phyloP scores from a whole-genome alignment of 2,888 invertebrate species.

The Heteromyza rotundicornis region DNA sequence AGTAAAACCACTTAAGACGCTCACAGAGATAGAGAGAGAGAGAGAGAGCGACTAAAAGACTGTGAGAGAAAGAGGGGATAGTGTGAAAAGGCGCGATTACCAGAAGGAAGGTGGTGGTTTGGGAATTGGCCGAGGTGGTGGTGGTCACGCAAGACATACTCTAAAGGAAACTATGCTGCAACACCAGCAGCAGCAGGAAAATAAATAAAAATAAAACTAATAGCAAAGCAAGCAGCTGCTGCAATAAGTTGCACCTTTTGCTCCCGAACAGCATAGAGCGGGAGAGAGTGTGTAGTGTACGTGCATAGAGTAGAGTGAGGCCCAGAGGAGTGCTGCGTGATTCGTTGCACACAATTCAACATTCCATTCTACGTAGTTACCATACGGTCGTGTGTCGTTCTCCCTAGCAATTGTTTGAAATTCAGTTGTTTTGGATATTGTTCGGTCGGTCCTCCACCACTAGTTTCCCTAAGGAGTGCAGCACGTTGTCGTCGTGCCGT shows the following conservation, averaged over 20 bases:
- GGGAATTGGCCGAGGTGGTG: slow-evolving; percentile 26
- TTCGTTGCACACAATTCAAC: neutral
- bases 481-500: neutral
- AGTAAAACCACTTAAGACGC: slow-evolving; percentile 54
- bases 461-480: no score
- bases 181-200: slow-evolving; percentile 31
- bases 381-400: no score
- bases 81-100: neutral
- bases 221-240: slow-evolving; percentile 44
- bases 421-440: neutral
- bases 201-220: slow-evolving; percentile 36
- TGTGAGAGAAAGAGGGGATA: neutral
- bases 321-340: no score
- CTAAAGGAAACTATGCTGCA: slow-evolving; percentile 20
- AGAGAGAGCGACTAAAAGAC: neutral
- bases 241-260: slow-evolving; percentile 13
- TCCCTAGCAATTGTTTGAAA: slow-evolving; percentile 6
- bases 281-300: slow-evolving; percentile 40
- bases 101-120: slow-evolving; percentile 31
- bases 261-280: neutral
- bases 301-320: no score
- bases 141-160: slow-evolving; percentile 51
- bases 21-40: neutral
- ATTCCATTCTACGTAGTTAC: neutral
- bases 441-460: no score